Base-by-base conservation (phyloP, 30 jellyfish, hydroid and myxozoan species). In the Rhopilema esculentum region DNA sequence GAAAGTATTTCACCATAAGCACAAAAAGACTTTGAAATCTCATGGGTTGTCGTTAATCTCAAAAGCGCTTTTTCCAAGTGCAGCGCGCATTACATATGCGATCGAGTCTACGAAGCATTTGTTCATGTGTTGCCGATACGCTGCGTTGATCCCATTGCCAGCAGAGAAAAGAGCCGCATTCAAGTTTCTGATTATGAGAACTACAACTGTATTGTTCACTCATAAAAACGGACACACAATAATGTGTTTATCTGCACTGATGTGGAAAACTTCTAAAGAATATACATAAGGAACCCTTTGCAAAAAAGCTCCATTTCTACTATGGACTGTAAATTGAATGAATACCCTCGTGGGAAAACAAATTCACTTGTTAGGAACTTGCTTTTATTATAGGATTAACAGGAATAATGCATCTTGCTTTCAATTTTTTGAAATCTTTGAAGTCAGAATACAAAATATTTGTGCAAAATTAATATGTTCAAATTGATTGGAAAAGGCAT, bases 191-290 rank as follows among this genome's bases (percentile, higher is more conserved):
- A 79, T 79, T 79, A 79, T 62, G 29, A 62, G 69, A 85, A 51
- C 87, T 85, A 85, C 94, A 85, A 64, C 77, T 85, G 88, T 74
- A 85, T 85, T 85, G 94, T 85, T 85, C 76, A 69, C 61, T 49
- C 61, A 62, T 61, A 51, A 79, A 63, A 69, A 75, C 53, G 77
- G 83, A 65, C 81, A 57, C 79, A 85, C 94, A 85, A 76, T 74
- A n/a, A 28, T 72, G 77, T 85, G 83, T 85, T 85, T 51, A 75
- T 66, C 84, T 52, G 87, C 94, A 72, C 52, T 85, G 88, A 85
- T 85, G 94, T 85, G 94, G 88, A 85, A 85, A 84, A 63, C 61
- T 26, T 50, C 77, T 29, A 82, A 82, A 70, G 85, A 82, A 68
- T 69, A 50, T 52, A 66, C 24, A 22, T 21, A 72, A 40, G 50